Percentiles rank a stretch among this genome's conserved stretches.
phyloP scores from a whole-genome alignment of 2,797 vertebrate species.

The Myiotriccus ornatus region DNA sequence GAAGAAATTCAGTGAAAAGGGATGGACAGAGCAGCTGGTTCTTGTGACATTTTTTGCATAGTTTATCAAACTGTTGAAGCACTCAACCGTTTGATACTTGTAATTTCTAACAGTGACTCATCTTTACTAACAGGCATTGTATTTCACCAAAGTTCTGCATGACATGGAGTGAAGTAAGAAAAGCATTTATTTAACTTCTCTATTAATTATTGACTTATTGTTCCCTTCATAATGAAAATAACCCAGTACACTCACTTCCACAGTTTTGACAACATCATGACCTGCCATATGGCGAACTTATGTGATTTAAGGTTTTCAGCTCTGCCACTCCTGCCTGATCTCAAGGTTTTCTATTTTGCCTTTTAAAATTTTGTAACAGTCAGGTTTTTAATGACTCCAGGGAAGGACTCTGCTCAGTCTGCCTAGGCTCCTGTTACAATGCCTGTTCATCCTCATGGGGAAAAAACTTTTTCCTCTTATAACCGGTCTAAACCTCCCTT shows the following conservation, averaged over 20 bases:
- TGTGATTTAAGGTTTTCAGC: neutral
- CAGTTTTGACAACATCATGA: neutral
- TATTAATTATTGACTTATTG: neutral
- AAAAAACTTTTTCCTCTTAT: neutral
- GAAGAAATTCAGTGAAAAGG: neutral
- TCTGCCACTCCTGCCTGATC: rapidly evolving
- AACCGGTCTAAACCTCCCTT: neutral
- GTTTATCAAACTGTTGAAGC: neutral
- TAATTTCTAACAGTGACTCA: neutral
- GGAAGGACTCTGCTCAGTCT: neutral
- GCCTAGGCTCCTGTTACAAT: neutral
- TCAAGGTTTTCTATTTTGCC: neutral
- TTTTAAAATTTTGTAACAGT: neutral
- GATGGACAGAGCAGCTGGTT: neutral
- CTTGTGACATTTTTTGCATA: neutral
- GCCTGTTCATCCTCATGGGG: neutral
- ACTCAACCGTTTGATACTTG: neutral
- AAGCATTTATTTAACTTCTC: neutral
- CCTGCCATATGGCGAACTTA: neutral
- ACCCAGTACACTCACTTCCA: neutral
- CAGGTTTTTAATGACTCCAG: neutral
- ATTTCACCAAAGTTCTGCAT: neutral
- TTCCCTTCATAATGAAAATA: neutral
- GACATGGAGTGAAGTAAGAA: neutral
- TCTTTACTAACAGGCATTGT: neutral